phyloP scores from a whole-genome alignment of 2,888 invertebrate species.

The Drosophila glabriapex region DNA sequence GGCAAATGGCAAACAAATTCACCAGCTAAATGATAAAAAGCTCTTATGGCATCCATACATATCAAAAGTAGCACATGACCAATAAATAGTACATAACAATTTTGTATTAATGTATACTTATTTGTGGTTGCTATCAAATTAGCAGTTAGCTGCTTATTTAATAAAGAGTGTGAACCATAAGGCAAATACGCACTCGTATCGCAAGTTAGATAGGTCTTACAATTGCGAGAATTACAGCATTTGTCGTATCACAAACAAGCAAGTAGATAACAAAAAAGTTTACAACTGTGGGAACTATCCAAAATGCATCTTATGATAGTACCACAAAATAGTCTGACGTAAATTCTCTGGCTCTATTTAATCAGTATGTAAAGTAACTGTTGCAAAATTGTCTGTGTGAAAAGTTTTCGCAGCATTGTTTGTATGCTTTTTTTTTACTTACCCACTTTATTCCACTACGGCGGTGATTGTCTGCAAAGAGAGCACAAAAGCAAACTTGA shows the following conservation, averaged over 20 bases:
- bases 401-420: constrained; percentile 52
- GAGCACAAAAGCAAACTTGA: constrained; percentile 61
- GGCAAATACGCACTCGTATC: constrained; percentile 43
- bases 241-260: constrained; percentile 34
- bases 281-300: constrained; percentile 48
- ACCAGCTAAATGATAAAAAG: constrained; percentile 34
- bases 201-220: constrained; percentile 15
- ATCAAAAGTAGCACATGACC: constrained; percentile 55
- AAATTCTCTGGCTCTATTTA: constrained; percentile 32
- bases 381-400: constrained; percentile 46
- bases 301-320: constrained; percentile 39
- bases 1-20: constrained; percentile 21
- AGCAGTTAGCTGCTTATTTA: constrained; percentile 55
- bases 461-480: constrained; percentile 54
- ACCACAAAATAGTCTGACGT: constrained; percentile 42
- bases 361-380: constrained; percentile 36
- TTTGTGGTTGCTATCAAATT: constrained; percentile 40
- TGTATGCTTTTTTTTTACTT: constrained; percentile 39
- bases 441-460: constrained; percentile 39
- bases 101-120: constrained; percentile 31
- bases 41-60: constrained; percentile 30
- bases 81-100: constrained; percentile 42
- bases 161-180: constrained; percentile 58
- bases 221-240: constrained; percentile 34
- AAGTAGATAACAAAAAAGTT: constrained; percentile 38